These are phyloP conservation scores for Pavo muticus DNA, from an alignment of 2,113 vertebrate species.

Conservation along the genomic window DNA sequence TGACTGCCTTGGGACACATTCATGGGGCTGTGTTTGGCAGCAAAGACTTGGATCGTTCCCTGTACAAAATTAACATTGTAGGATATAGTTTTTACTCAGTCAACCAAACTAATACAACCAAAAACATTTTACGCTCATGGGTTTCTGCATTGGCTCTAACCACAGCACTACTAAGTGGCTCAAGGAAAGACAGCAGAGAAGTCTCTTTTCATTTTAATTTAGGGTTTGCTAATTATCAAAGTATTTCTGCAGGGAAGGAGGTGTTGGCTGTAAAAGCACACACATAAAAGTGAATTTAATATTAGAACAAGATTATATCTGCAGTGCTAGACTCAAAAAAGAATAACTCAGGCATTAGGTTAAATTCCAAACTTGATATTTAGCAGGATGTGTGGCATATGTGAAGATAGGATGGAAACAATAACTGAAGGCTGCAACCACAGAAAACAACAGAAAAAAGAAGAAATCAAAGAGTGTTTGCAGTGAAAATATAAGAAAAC, in stretches of 20 bases:
- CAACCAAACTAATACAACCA: background rate
- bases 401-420: background rate
- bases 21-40: background rate
- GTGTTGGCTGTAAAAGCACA: background rate
- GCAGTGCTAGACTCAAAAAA: background rate
- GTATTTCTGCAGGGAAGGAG: slow-evolving; percentile 3
- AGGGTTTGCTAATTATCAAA: background rate
- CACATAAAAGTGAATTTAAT: background rate
- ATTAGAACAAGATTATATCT: background rate
- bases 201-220: background rate
- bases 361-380: background rate
- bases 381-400: background rate
- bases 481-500: background rate
- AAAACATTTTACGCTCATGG: background rate
- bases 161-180: background rate
- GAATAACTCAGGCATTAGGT: background rate
- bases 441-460: background rate
- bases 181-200: background rate
- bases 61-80: background rate
- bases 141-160: background rate
- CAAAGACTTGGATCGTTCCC: background rate
- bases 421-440: background rate
- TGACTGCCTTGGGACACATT: background rate
- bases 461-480: background rate
- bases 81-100: background rate